phyloP scores from a whole-genome alignment of 2,888 invertebrate genomes.

The Conus canariensis region DNA sequence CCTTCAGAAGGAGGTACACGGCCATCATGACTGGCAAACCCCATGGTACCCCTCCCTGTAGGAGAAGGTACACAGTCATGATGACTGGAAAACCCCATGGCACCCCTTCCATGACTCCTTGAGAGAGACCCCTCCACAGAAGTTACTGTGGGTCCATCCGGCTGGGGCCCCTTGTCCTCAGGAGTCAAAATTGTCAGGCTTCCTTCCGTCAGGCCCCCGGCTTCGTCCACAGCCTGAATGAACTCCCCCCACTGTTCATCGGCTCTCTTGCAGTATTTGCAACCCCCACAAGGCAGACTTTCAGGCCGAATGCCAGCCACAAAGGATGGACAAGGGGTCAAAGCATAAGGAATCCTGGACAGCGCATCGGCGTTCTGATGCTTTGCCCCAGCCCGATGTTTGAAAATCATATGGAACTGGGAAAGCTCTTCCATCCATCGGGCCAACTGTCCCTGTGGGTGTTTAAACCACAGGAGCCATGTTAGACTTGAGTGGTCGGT shows the following conservation, averaged over 20 bases:
- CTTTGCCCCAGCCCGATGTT: constrained; percentile 41
- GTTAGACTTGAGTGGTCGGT: constrained; percentile 10
- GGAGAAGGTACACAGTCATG: no score
- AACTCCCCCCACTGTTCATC: neutral
- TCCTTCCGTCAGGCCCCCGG: neutral
- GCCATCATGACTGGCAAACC: no score
- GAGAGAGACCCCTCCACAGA: neutral
- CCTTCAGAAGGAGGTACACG: no score
- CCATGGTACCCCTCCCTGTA: no score
- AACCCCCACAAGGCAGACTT: neutral
- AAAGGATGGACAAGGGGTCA: constrained; percentile 9
- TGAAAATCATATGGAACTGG: constrained; percentile 51
- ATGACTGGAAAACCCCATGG: no score
- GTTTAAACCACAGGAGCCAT: constrained; percentile 14
- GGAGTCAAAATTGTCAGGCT: constrained; percentile 30
- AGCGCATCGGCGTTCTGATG: constrained; percentile 50
- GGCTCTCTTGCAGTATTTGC: neutral
- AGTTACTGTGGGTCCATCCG: neutral
- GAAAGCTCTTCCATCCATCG: constrained; percentile 55
- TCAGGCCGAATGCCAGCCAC: neutral
- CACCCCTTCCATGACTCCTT: no score
- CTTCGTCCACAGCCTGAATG: neutral
- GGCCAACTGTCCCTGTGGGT: constrained; percentile 51
- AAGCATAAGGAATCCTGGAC: constrained; percentile 27
- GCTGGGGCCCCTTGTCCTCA: neutral